Percentiles rank a stretch among this genome's conserved stretches.
phyloP scores from a whole-genome alignment of 2,113 vertebrate species.

The Aldabrachelys gigantea region DNA sequence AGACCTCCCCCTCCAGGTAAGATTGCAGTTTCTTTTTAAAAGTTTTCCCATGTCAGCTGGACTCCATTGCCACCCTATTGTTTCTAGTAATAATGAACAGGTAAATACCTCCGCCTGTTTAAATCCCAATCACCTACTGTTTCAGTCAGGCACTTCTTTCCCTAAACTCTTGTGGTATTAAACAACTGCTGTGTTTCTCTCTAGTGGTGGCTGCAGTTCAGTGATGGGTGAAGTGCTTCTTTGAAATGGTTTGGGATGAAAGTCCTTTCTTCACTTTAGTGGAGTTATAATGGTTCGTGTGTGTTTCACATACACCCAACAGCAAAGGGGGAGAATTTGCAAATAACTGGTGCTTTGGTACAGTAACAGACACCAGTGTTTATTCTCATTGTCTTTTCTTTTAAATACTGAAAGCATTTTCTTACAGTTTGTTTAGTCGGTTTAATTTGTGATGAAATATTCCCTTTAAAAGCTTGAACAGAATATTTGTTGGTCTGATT shows the following conservation, averaged over 20 bases:
- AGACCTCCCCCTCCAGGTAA: slow-evolving; percentile 85
- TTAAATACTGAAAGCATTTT: not conserved
- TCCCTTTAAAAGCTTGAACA: not conserved
- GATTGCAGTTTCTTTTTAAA: slow-evolving; percentile 14
- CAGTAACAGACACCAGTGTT: not conserved
- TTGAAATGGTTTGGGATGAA: not conserved
- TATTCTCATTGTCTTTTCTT: not conserved
- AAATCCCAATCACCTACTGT: not conserved
- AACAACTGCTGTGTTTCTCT: not conserved
- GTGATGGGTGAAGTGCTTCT: not conserved
- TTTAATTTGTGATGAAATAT: not conserved
- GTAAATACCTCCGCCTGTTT: not conserved
- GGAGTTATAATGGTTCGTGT: not conserved
- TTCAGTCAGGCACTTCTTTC: not conserved
- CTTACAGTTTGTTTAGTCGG: not conserved
- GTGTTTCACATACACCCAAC: not conserved
- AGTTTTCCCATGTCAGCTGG: not conserved
- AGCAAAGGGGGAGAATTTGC: fast-evolving
- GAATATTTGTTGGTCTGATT: not conserved
- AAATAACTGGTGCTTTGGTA: not conserved
- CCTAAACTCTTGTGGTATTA: not conserved
- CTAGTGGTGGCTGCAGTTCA: not conserved
- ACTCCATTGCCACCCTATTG: not conserved
- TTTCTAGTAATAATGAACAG: not conserved
- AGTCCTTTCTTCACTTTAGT: not conserved